Evolutionary conservation across 2,113 vertebrate genomes (phyloP).

Genomic region (Oplegnathus fasciatus): DNA sequence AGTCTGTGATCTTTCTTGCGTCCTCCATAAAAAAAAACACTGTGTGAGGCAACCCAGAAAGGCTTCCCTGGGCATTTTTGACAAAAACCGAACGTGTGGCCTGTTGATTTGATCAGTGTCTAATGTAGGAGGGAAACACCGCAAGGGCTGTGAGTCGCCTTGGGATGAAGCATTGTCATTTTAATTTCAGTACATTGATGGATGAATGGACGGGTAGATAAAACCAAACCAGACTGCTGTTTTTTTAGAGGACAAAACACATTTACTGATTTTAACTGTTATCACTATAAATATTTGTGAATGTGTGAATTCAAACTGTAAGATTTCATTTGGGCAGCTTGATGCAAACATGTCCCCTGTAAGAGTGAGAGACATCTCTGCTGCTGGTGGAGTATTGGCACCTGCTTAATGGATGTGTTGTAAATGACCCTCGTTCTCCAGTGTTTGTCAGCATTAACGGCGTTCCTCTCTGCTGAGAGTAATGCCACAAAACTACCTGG

Average conservation of each 20-base stretch:
- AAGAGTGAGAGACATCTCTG: constrained; percentile 64
- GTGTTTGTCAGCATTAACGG: constrained; percentile 83
- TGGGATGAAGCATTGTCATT: constrained; percentile 15
- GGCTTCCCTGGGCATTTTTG: constrained; percentile 19
- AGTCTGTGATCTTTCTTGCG: constrained; percentile 45
- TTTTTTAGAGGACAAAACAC: neutral
- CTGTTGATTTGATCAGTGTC: constrained; percentile 34
- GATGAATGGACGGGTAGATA: neutral
- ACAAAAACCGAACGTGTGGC: constrained; percentile 16
- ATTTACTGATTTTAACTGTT: neutral
- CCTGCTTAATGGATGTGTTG: constrained; percentile 84
- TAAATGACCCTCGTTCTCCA: constrained; percentile 81
- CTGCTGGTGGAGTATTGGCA: constrained; percentile 79
- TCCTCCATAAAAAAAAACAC: constrained; percentile 32
- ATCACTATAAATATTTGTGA: neutral
- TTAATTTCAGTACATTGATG: constrained; percentile 21
- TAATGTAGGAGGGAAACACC: constrained; percentile 17
- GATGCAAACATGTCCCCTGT: constrained; percentile 62
- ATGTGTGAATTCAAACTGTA: constrained; percentile 3
- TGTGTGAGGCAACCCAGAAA: constrained; percentile 28
- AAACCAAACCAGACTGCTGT: neutral
- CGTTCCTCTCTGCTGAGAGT: constrained; percentile 78
- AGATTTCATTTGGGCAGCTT: constrained; percentile 32
- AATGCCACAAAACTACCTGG: constrained; percentile 74
- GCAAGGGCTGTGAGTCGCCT: neutral